phyloP scores from a whole-genome alignment of 2,888 invertebrate species.

The Stenurella melanura region DNA sequence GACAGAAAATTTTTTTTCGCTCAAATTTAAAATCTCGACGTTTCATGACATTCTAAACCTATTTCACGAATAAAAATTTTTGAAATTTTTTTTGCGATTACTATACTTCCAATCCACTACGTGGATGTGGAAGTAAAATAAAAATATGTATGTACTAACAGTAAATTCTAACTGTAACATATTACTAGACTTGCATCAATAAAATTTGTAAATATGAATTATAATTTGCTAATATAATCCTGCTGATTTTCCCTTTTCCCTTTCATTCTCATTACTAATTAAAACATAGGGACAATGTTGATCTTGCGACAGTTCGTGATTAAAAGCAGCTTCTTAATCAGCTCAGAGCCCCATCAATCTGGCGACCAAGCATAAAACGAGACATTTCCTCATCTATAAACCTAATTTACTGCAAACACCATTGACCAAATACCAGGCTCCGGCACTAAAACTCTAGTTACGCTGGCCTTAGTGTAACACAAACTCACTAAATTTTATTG shows the following conservation, averaged over 20 bases:
- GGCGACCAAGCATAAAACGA: slow-evolving; percentile 30
- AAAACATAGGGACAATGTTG: slow-evolving; percentile 7
- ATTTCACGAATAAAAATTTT: too few relatives aligned
- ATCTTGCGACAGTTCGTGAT: slow-evolving; percentile 13
- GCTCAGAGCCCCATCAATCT: slow-evolving; percentile 23
- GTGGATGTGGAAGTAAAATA: too few relatives aligned
- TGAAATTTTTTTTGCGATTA: too few relatives aligned
- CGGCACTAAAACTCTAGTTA: slow-evolving; percentile 19
- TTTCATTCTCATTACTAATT: not conserved
- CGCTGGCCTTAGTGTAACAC: slow-evolving; percentile 2
- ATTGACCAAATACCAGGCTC: slow-evolving; percentile 15
- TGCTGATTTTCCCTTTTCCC: not conserved
- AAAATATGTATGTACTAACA: too few relatives aligned
- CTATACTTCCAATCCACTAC: too few relatives aligned
- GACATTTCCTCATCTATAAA: slow-evolving; percentile 37
- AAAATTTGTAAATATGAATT: not conserved
- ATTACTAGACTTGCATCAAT: too few relatives aligned
- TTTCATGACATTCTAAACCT: too few relatives aligned
- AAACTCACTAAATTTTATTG: slow-evolving; percentile 14
- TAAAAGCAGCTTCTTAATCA: slow-evolving; percentile 33
- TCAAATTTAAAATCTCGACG: too few relatives aligned
- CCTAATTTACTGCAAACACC: slow-evolving; percentile 28
- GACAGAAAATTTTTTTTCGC: too few relatives aligned
- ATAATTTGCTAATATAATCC: not conserved
- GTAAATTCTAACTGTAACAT: too few relatives aligned